A percentile compares a stretch with the other conserved stretches of the same genome.
These are phyloP conservation scores for Platynereis dumerilii DNA, from an alignment of 2,888 invertebrate species.

Conservation along the genomic window DNA sequence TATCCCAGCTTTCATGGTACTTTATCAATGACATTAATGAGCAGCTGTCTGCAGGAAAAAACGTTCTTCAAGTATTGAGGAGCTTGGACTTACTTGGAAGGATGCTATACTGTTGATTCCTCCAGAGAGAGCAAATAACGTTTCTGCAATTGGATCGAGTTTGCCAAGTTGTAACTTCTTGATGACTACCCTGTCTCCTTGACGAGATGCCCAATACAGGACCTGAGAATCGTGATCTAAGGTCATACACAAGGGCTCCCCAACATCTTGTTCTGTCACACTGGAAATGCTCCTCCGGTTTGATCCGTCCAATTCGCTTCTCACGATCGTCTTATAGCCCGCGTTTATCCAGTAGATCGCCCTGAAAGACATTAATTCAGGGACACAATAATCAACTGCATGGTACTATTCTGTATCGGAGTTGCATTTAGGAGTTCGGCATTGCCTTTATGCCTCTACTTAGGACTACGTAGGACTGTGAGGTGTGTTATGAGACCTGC, in stretches of 20 bases:
- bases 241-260: neutral
- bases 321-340: neutral
- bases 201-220: neutral
- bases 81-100: constrained; percentile 5
- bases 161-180: neutral
- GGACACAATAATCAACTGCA: too few relatives aligned
- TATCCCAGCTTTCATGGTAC: too few relatives aligned
- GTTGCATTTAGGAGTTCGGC: too few relatives aligned
- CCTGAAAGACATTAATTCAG: neutral
- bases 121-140: neutral
- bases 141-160: neutral
- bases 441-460: too few relatives aligned
- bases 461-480: too few relatives aligned
- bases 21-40: too few relatives aligned
- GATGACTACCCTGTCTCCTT: neutral
- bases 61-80: too few relatives aligned
- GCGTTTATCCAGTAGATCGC: neutral
- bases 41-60: too few relatives aligned
- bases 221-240: neutral
- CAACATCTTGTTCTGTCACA: neutral
- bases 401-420: too few relatives aligned
- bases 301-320: neutral
- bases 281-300: neutral
- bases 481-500: too few relatives aligned
- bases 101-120: constrained; percentile 4